Percentiles rank a stretch among this genome's conserved stretches.
phyloP scores from a whole-genome alignment of 2,888 invertebrate species.

The Cephus pygmeus region DNA sequence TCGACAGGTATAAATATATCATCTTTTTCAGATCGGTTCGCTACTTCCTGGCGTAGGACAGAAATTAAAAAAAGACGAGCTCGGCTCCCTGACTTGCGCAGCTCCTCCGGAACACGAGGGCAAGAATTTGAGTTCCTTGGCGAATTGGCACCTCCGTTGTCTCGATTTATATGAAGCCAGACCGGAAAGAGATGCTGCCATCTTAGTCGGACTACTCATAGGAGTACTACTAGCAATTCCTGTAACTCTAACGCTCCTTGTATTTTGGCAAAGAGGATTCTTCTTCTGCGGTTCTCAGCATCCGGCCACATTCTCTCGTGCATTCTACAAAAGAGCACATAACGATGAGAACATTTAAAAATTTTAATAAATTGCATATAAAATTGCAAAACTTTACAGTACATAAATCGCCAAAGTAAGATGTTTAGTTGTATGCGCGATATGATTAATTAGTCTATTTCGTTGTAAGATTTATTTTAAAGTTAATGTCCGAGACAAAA shows the following conservation, averaged over 20 bases:
- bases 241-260: conserved; percentile 70
- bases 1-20: conserved; percentile 25
- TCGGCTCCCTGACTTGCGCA: conserved; percentile 69
- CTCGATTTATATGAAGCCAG: conserved; percentile 73
- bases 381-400: not conserved
- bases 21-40: conserved; percentile 34
- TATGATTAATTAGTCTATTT: not conserved
- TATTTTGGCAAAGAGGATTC: conserved; percentile 75
- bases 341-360: conserved; percentile 65
- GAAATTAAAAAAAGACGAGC: conserved; percentile 41
- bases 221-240: conserved; percentile 78
- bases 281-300: conserved; percentile 71
- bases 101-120: conserved; percentile 75
- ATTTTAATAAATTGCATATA: not conserved
- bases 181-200: conserved; percentile 76
- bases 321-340: conserved; percentile 78
- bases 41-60: conserved; percentile 50
- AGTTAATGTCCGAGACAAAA: not conserved
- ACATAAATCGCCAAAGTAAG: not conserved
- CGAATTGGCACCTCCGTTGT: conserved; percentile 73
- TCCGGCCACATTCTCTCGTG: conserved; percentile 74
- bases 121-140: conserved; percentile 71
- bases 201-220: conserved; percentile 77
- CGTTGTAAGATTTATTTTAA: too few species aligned
- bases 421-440: not conserved